These are phyloP conservation scores for Rhagonycha fulva DNA, from an alignment of 2,888 invertebrate genomes.

Conservation along the genomic window DNA sequence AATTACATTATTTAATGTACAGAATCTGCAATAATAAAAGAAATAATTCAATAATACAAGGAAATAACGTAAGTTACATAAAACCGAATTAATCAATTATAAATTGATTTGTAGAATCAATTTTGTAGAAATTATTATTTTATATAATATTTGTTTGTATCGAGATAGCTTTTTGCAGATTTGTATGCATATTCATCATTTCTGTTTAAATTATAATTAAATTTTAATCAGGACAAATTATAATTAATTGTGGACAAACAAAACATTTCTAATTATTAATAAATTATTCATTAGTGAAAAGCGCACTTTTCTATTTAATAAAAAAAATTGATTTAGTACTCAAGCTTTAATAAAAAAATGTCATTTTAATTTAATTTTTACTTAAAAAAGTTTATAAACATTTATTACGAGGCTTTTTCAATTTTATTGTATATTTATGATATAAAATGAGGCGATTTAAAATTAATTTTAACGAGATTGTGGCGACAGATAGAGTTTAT, in stretches of 20 bases:
- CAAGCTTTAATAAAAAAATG: background rate
- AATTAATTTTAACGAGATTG: background rate
- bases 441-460: background rate
- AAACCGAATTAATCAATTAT: background rate
- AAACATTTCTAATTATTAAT: background rate
- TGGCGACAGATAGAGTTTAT: background rate
- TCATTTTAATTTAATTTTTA: background rate
- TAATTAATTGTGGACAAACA: background rate
- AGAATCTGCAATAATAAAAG: background rate
- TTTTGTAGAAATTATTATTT: background rate
- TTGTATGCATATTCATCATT: background rate
- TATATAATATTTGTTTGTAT: background rate
- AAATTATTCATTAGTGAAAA: background rate
- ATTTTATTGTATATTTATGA: conserved; percentile 2
- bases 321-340: background rate
- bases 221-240: background rate
- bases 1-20: background rate
- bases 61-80: background rate
- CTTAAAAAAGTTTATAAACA: conserved; percentile 1
- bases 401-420: background rate
- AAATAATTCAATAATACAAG: background rate
- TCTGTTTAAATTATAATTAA: background rate
- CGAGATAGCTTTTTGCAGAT: background rate
- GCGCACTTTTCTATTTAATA: background rate
- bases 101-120: background rate